Percentiles rank a stretch among this genome's conserved stretches.
Evolutionary conservation across 2,888 invertebrate genomes (phyloP).

Genomic region (Cosmopolites sordidus): DNA sequence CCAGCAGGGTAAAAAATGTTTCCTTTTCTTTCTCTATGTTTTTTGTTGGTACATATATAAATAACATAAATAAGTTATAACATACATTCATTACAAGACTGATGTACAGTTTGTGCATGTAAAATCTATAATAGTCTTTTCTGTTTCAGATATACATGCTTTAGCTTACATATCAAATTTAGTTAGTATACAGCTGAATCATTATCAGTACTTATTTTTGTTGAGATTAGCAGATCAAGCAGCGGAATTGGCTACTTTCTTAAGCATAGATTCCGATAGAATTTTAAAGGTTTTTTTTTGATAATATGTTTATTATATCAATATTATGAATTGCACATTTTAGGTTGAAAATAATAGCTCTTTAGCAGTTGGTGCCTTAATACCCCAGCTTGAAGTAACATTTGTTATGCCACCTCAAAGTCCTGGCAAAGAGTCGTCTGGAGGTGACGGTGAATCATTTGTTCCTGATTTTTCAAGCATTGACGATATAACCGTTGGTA

Average conservation of each 20-base stretch:
- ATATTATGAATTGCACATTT: conserved; percentile 14
- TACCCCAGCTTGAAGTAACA: conserved; percentile 84
- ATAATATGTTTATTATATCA: not conserved
- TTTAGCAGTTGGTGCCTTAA: conserved; percentile 69
- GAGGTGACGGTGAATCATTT: conserved; percentile 74
- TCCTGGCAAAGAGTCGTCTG: conserved; percentile 81
- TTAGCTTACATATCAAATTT: conserved; percentile 79
- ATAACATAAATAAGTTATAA: too few species aligned
- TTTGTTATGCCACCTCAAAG: conserved; percentile 81
- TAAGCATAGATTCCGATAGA: conserved; percentile 71
- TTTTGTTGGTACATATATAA: too few species aligned
- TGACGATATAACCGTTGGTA: conserved; percentile 61
- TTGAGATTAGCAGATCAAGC: conserved; percentile 77
- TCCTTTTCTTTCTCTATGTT: too few species aligned
- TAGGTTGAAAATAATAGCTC: conserved; percentile 50
- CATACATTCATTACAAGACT: too few species aligned
- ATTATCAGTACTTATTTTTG: conserved; percentile 88
- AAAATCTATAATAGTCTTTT: too few species aligned
- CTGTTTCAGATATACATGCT: conserved; percentile 64
- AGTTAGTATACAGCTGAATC: conserved; percentile 86
- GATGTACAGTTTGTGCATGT: too few species aligned
- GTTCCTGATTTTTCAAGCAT: conserved; percentile 82
- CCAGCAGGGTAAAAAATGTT: too few species aligned
- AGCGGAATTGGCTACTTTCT: conserved; percentile 73
- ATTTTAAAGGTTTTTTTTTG: conserved; percentile 55